Conservation (phyloP, 1,140 invertebrate genomes). For the Drosophila jambulina region DNA sequence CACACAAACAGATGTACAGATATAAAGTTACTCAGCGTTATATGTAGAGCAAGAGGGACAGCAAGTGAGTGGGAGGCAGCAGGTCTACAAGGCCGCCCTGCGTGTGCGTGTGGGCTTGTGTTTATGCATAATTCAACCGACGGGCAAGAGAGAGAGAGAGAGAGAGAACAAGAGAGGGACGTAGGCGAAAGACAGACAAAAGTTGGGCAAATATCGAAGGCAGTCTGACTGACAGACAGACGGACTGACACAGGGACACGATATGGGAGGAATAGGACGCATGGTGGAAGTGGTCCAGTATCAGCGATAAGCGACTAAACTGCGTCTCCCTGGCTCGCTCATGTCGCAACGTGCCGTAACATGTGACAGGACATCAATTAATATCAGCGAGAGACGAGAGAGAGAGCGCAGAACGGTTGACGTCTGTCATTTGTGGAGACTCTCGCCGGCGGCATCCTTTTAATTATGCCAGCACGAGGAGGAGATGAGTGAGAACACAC, state of each 20-base stretch:
- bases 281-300: constrained; percentile 1
- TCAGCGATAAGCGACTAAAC: constrained; percentile 56
- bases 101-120: constrained; percentile 51
- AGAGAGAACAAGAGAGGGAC: background rate
- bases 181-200: constrained; percentile 48
- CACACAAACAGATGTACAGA: constrained; percentile 1
- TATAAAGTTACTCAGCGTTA: constrained; percentile 12
- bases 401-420: constrained; percentile 32
- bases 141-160: background rate
- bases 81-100: constrained; percentile 63
- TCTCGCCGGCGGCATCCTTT: constrained; percentile 33
- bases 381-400: constrained; percentile 32
- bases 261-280: constrained; percentile 19
- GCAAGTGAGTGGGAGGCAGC: constrained; percentile 1
- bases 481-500: constrained; percentile 39
- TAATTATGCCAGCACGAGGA: constrained; percentile 15
- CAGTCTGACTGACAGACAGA: constrained; percentile 35
- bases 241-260: constrained; percentile 23
- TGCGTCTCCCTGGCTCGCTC: background rate
- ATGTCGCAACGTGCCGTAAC: constrained; percentile 13
- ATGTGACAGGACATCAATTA: constrained; percentile 55
- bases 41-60: background rate
- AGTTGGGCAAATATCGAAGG: constrained; percentile 68
- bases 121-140: constrained; percentile 75
- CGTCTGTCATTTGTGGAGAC: constrained; percentile 39